Base-by-base conservation (phyloP, 2,113 vertebrate species). In the Saccopteryx bilineata region DNA sequence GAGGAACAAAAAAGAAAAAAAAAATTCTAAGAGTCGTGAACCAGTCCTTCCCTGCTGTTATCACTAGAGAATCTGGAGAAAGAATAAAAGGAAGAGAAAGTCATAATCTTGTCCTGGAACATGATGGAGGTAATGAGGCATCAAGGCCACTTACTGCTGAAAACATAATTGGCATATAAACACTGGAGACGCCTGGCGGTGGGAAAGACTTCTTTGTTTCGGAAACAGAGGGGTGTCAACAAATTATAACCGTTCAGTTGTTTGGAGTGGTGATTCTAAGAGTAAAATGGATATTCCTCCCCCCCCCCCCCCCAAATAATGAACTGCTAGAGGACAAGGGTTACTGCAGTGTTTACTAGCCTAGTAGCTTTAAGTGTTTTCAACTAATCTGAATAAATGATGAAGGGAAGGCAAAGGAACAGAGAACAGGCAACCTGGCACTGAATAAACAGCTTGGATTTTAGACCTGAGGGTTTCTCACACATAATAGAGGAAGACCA, bases 181-280 rank as follows among this genome's bases (percentile, higher is more conserved):
- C 82, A 76, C 79, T 52, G 90, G 81, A 90, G 86, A 92, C 15
- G 48, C 61, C 74, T 28, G 72, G 97, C 61, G 91, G 94, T 5
- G 85, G 91, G 88, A 92, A 84, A 33, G 79, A 68, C 84, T 95
- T 94, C 96, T 98, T 83, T 97, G 96, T 98, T 96, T 97, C 89
- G 87, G 83, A 94, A 97, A 91, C 3, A 5, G 58, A 96, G 86
- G 52, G 82, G 93, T n/a, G 61, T 81, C 91, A 92, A 93, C 63
- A 63, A 96, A 76, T 96, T 74, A 46, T 7, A 96, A 86, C 24
- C 54, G 65, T 96, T 97, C 90, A 96, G 93, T 80, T 88, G 79
- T 92, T 24, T 81, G 33, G 19, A 94, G 14, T 14, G 18, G 56
- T 10, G 23, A 60, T 19, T 23, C 50, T 92, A 74, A 74, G 83